A percentile compares a stretch with the other conserved stretches of the same genome.
These are phyloP conservation scores for Apteryx owenii DNA, from an alignment of 2,113 vertebrate species.

Conservation along the genomic window DNA sequence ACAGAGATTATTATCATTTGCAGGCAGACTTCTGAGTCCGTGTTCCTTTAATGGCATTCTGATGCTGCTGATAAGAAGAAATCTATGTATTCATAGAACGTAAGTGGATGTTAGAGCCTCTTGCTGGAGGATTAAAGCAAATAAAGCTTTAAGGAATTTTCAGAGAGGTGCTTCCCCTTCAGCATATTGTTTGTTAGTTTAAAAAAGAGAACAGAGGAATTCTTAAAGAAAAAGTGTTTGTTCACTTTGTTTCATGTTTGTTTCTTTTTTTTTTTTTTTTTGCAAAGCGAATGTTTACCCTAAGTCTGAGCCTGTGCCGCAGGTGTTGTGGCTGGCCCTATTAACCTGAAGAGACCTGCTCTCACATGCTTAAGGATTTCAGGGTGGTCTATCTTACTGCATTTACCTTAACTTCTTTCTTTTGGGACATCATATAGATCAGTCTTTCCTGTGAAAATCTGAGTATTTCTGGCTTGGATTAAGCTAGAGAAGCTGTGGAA, in stretches of 20 bases:
- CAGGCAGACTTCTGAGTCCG: neutral
- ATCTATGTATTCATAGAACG: neutral
- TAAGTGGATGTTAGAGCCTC: neutral
- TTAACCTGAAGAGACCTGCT: neutral
- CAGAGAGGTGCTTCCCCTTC: neutral
- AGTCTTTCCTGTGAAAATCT: neutral
- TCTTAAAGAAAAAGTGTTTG: constrained; percentile 18
- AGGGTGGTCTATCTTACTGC: neutral
- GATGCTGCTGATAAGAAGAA: neutral
- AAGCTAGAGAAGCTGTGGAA: neutral
- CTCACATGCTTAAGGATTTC: accelerated
- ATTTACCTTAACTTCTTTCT: neutral
- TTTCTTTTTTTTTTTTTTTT: constrained; percentile 44
- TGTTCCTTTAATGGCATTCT: neutral
- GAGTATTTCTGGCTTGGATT: neutral
- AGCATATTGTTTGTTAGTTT: neutral
- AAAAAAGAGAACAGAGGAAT: neutral
- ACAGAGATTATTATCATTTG: neutral
- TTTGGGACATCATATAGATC: neutral
- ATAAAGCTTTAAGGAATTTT: neutral
- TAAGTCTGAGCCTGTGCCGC: neutral
- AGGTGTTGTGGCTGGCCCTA: neutral
- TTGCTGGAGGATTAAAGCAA: neutral
- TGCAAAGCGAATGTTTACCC: constrained; percentile 8
- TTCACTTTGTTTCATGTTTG: neutral